Conservation (phyloP, 2,888 invertebrate genomes). For the Eledona agricola region DNA sequence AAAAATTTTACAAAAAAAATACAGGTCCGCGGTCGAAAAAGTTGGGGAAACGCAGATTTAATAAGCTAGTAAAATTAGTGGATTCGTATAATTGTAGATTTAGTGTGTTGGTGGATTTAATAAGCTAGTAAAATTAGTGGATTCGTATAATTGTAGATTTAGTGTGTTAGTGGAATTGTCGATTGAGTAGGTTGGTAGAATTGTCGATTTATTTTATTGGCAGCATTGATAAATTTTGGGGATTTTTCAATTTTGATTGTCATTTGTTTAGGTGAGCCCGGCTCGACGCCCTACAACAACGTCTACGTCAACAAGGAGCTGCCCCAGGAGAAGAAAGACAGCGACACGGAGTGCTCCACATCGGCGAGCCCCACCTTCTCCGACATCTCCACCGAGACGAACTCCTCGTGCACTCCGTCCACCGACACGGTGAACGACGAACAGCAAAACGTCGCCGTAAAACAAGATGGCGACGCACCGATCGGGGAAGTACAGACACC, state of each 20-base stretch:
- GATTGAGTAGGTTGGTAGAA: no score
- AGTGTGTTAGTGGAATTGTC: not conserved
- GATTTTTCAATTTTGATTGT: no score
- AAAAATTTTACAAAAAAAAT: no score
- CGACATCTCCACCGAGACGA: constrained; percentile 39
- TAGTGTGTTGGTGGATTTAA: no score
- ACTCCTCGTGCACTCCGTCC: constrained; percentile 30
- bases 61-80: no score
- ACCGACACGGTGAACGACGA: constrained; percentile 36
- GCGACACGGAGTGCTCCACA: constrained; percentile 50
- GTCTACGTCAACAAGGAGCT: constrained; percentile 56
- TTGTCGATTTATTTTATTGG: no score
- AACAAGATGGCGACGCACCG: constrained; percentile 1
- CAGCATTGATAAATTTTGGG: no score
- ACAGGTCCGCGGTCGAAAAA: no score
- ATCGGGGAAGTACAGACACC: constrained; percentile 5
- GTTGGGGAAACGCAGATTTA: no score
- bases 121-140: no score
- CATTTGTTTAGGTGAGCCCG: constrained; percentile 58
- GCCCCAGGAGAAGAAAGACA: constrained; percentile 39
- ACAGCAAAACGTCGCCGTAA: not conserved
- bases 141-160: no score
- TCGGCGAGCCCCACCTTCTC: constrained; percentile 57
- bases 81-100: no score
- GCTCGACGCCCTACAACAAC: constrained; percentile 62